Percentiles rank a stretch among this genome's conserved stretches.
Evolutionary conservation across 2,888 invertebrate genomes (phyloP).

Genomic region (Daptonema setosum): DNA sequence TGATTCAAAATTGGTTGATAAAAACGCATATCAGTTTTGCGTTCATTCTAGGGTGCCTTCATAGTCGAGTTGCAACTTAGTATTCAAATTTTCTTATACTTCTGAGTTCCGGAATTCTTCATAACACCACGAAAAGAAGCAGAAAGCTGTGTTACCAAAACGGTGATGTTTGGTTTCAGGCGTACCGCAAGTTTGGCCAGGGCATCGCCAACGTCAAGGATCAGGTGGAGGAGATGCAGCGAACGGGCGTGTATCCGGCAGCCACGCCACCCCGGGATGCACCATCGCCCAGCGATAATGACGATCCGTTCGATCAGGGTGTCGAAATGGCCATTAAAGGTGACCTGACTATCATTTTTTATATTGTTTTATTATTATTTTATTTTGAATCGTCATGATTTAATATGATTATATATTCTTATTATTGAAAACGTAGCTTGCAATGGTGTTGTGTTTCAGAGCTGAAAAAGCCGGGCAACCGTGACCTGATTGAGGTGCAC

Average conservation of each 20-base stretch:
- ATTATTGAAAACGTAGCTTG: too few species aligned
- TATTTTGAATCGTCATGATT: too few species aligned
- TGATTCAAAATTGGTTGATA: too few species aligned
- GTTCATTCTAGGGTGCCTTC: too few species aligned
- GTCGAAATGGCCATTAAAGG: conserved; percentile 7
- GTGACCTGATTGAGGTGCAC: neutral
- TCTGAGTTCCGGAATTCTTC: too few species aligned
- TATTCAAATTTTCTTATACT: too few species aligned
- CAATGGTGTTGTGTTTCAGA: neutral
- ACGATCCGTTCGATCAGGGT: conserved; percentile 11
- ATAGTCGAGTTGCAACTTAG: too few species aligned
- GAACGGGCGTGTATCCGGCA: conserved; percentile 16
- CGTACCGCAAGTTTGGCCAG: neutral
- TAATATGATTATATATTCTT: too few species aligned
- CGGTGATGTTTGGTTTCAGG: too few species aligned
- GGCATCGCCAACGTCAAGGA: conserved; percentile 3
- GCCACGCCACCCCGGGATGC: conserved; percentile 17
- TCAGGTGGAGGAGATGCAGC: conserved; percentile 13
- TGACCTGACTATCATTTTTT: neutral
- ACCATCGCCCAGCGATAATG: conserved; percentile 12
- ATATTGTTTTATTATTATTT: neutral
- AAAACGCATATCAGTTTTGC: too few species aligned
- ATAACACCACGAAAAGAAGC: too few species aligned
- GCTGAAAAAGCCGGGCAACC: neutral
- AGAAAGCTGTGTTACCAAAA: too few species aligned